These are phyloP conservation scores for Spea multiplicata DNA, from an alignment of 2,113 vertebrate species.

Conservation along the genomic window DNA sequence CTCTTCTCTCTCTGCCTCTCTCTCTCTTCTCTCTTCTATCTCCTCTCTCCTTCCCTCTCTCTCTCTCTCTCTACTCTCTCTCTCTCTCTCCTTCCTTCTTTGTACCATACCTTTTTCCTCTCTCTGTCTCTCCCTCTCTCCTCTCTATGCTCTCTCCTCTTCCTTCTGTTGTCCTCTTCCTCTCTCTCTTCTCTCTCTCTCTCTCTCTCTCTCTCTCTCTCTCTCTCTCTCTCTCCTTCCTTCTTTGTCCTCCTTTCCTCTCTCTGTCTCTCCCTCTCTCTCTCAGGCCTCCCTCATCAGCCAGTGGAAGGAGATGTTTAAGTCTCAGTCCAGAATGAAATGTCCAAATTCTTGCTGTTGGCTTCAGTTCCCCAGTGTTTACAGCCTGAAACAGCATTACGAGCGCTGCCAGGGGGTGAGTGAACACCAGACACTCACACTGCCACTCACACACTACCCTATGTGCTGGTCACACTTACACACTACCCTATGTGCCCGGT, in stretches of 20 bases:
- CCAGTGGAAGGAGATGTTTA: conserved; percentile 97
- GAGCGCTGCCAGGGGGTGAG: conserved; percentile 96
- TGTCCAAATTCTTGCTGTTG: conserved; percentile 93
- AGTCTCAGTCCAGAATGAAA: conserved; percentile 87
- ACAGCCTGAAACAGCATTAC: conserved; percentile 96
- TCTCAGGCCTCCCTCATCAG: conserved; percentile 84
- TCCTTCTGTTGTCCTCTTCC: accelerated
- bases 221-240: background rate
- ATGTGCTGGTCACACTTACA: background rate
- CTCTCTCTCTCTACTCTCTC: conserved; percentile 45
- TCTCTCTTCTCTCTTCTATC: background rate
- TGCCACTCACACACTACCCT: background rate
- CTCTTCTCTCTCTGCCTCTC: background rate
- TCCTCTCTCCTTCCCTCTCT: background rate
- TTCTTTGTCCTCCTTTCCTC: background rate
- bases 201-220: background rate
- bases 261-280: conserved; percentile 38
- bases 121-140: conserved; percentile 38
- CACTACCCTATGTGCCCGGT: conserved; percentile 63
- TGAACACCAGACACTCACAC: conserved; percentile 54
- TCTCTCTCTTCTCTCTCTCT: background rate
- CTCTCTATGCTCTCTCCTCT: background rate
- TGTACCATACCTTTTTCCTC: accelerated
- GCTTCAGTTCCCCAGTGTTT: conserved; percentile 97
- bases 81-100: conserved; percentile 29